Evolutionary conservation across 2,888 invertebrate genomes (phyloP).

Genomic region (Caenorhabditis doughertyi): DNA sequence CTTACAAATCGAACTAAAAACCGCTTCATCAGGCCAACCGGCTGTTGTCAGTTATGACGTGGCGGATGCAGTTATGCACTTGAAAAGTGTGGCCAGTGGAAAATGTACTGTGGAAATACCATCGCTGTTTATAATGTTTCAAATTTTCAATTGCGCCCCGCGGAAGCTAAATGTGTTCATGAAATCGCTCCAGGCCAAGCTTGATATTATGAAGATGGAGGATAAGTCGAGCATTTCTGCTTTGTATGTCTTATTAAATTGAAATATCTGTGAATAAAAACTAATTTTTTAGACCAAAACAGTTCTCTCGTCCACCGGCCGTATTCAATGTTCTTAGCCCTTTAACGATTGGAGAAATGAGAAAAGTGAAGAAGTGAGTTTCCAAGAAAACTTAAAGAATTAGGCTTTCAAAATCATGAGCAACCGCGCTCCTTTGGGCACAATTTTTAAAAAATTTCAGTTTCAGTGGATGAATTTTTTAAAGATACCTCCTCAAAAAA

Average conservation of each 20-base stretch:
- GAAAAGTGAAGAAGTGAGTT: slow-evolving; percentile 68
- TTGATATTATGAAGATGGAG: slow-evolving; percentile 72
- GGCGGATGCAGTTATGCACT: slow-evolving; percentile 65
- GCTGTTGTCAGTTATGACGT: slow-evolving; percentile 65
- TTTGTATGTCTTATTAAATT: slow-evolving; percentile 5
- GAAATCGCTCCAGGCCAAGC: slow-evolving; percentile 75
- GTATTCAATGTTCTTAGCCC: slow-evolving; percentile 75
- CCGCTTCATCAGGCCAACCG: slow-evolving; percentile 51
- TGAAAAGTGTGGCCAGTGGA: slow-evolving; percentile 63
- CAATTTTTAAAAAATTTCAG: too few relatives aligned
- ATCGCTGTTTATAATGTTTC: slow-evolving; percentile 67
- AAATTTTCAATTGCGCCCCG: slow-evolving; percentile 75
- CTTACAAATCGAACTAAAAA: slow-evolving; percentile 67
- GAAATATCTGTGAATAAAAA: background rate
- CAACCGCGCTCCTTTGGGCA: too few relatives aligned
- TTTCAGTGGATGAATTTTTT: too few relatives aligned
- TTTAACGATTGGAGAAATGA: slow-evolving; percentile 73
- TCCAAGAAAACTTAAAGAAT: too few relatives aligned
- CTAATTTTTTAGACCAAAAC: slow-evolving; percentile 37
- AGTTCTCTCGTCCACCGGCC: slow-evolving; percentile 63
- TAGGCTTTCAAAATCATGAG: too few relatives aligned
- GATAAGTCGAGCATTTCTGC: slow-evolving; percentile 26
- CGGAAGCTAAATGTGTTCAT: slow-evolving; percentile 74
- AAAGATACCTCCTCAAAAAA: too few relatives aligned
- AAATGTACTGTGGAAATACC: slow-evolving; percentile 72